A percentile compares a stretch with the other conserved stretches of the same genome.
These are phyloP conservation scores for Pavo muticus DNA, from an alignment of 2,113 vertebrate species.

Conservation along the genomic window DNA sequence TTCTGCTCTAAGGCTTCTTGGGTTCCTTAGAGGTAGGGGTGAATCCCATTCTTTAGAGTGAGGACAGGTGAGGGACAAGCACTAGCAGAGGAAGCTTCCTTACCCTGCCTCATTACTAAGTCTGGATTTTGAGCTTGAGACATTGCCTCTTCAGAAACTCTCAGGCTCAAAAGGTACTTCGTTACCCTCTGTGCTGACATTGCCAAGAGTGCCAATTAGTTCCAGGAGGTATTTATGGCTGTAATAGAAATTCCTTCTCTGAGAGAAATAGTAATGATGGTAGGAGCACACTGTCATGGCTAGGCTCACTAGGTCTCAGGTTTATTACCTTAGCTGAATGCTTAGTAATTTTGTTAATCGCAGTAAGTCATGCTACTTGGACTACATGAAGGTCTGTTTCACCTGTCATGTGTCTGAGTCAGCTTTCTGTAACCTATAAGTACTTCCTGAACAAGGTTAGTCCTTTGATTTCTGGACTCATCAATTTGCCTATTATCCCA, in stretches of 20 bases:
- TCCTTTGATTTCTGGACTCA: neutral
- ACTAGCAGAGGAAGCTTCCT: neutral
- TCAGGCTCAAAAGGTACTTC: constrained; percentile 49
- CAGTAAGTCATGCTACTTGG: neutral
- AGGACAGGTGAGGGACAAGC: neutral
- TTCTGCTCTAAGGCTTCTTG: neutral
- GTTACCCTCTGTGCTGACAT: constrained; percentile 28
- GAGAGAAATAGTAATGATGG: neutral
- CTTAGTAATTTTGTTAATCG: neutral
- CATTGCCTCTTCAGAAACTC: constrained; percentile 41
- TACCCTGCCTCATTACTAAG: constrained; percentile 9
- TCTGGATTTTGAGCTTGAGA: constrained; percentile 17
- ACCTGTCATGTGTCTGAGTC: neutral
- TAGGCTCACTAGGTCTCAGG: neutral
- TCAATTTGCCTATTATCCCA: neutral
- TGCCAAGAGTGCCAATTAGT: constrained; percentile 43
- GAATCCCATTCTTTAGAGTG: neutral
- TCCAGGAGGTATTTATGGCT: constrained; percentile 41
- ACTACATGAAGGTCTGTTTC: neutral
- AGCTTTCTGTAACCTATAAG: neutral
- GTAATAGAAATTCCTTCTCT: neutral
- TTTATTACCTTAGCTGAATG: neutral
- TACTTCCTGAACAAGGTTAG: neutral
- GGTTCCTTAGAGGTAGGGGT: neutral
- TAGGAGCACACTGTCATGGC: neutral